Evolutionary conservation across 2,888 invertebrate genomes (phyloP), one percentile per base, ranked within the genome.

Genomic region (Mythimna ferrago): DNA sequence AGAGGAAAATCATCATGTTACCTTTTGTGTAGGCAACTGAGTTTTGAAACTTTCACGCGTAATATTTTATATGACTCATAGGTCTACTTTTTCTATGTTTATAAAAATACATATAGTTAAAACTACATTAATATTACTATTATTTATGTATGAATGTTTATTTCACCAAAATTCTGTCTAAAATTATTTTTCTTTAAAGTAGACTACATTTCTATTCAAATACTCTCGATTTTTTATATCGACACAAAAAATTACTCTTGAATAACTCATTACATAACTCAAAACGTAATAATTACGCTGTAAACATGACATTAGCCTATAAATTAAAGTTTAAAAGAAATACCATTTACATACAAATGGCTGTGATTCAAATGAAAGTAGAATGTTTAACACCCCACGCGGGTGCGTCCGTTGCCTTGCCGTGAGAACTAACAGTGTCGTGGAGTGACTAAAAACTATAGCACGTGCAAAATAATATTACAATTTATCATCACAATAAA

Each of bases 321-420:
- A 85, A 86, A 87, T 85, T 73, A 78, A 60, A 51, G 60, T 56
- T 62, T 44, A 67, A 75, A 83, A 82, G 73, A 75, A 83, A 66
- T 35, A 67, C 64, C 56, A 84, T 86, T 80, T 69, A 66, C 80
- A 85, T 84, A 73, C 72, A 80, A 80, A 83, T 76, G 56, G 63
- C 71, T 56, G 48, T 74, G 67, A 62, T 69, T 71, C 64, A 70
- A 87, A 89, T 84, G 91, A 91, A 92, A 92, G 92, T 90, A 86
- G 87, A 92, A 92, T 90, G 93, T 92, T 92, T 78, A 74, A 74
- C 76, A 90, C 92, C 91, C 88, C 94, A 89, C 90, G 87, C 89
- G 80, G 74, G 78, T 71, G 80, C 83, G 86, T 78, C 81, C 78
- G 78, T 89, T 87, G 85, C 79, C 86, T 89, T 87, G 88, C 88